Evolutionary conservation across 1,140 invertebrate species (phyloP), one percentile per base, ranked within the genome.

Genomic region (Euwallacea similis): DNA sequence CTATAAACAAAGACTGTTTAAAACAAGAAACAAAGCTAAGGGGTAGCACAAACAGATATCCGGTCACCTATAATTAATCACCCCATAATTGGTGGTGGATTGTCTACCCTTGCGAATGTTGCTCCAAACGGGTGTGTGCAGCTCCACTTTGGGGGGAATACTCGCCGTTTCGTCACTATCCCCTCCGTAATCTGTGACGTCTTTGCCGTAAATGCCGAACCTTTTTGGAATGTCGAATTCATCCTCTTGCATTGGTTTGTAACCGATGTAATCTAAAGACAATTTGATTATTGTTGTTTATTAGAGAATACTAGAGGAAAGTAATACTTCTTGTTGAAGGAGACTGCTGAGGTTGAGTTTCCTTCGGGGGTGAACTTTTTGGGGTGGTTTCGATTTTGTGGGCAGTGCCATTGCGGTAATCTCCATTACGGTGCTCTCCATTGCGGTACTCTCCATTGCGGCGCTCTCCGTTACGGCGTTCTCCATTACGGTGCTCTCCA

Each of bases 121-220:
- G 63, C 80, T 80, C 80, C 80, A 82, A 62, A 82, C 79, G 2
- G 81, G 81, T 7, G 79, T 79, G 69, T 81, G 80, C 42, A 75
- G 61, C 65, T 77, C 77, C 65, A 76, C 75, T 73, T 75, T 74
- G 13, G 74, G 76, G n/a, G 78, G 78, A 8, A 79, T 65, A 21
- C 73, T 75, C 21, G 71, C 71, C 10, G 66, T 74, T 56, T 78
- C 78, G 41, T 81, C 78, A 2, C 71, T 76, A 53, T 77, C 76
- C 10, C 55, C 73, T 8, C 72, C 74, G 55, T 67, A 62, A 41
- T 76, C 76, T 8, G 61, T 71, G 0, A 72, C 66, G 59, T 79
- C 78, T 69, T 75, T 75, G n/a, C 78, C 78, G 50, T 77, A 79
- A 44, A 79, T 79, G 16, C 77, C 77, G 62, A 77, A 79, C n/a